phyloP scores from a whole-genome alignment of 1,140 invertebrate genomes.

The Papilio dardanus region DNA sequence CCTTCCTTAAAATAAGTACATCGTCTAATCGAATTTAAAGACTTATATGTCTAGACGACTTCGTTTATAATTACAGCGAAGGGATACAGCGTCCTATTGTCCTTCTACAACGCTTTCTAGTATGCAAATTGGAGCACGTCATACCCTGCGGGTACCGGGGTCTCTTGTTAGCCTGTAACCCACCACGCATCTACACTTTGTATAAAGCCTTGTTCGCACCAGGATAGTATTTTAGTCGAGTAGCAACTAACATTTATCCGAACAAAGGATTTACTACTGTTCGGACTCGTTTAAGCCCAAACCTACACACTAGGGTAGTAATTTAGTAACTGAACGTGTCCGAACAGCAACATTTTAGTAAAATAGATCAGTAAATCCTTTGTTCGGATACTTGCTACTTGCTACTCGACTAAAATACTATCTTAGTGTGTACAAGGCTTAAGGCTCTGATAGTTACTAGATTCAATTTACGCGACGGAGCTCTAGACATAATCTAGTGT shows the following conservation, averaged over 20 bases:
- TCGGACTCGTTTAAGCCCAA: too few relatives aligned
- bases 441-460: neutral
- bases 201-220: too few relatives aligned
- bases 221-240: too few relatives aligned
- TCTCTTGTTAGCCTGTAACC: neutral
- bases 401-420: too few relatives aligned
- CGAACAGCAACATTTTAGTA: too few relatives aligned
- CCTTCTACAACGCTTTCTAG: conserved; percentile 17
- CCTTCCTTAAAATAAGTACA: neutral
- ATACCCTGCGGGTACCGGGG: neutral
- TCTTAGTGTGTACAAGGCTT: too few relatives aligned
- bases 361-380: too few relatives aligned
- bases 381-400: too few relatives aligned
- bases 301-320: too few relatives aligned
- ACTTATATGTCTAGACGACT: conserved; percentile 16
- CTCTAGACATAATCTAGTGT: neutral
- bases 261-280: too few relatives aligned
- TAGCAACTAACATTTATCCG: too few relatives aligned
- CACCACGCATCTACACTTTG: neutral
- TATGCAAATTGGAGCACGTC: conserved; percentile 24
- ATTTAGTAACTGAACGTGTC: too few relatives aligned
- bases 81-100: neutral
- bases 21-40: neutral
- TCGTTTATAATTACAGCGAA: conserved; percentile 2
- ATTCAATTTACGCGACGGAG: neutral